Base-by-base conservation (phyloP, 2,113 vertebrate species). In the Egretta garzetta region DNA sequence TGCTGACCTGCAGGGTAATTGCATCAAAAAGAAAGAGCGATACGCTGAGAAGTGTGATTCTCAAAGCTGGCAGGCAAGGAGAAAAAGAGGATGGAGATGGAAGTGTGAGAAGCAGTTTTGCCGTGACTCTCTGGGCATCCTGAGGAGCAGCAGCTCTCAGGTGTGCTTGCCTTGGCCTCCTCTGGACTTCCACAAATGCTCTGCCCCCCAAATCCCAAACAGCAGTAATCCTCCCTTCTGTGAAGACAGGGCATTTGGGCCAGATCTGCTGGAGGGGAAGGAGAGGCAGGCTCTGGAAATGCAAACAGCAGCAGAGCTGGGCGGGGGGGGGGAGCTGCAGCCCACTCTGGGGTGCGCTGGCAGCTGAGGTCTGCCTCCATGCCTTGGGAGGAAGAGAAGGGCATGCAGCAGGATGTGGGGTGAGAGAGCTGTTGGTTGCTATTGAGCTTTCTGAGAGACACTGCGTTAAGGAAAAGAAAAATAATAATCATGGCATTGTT, bases 91-190 rank as follows among this genome's bases (percentile, higher is more conserved):
- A 20, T 21, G 23, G 39, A 83, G 20, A 55, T 24, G 18, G 17
- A 7, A 4, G 1, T n/a, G 39, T 28, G 50, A 77, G 33, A 82
- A 89, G 18, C 14, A 52, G 33, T 41, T 72, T 41, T 86, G 32
- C 10, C 0, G 0, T 17, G 8, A 70, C 4, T 24, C 35, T 58
- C 24, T 5, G 1, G 15, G 17, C 39, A n/a, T n/a, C 32, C 27
- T 37, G 21, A 12, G 20, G 20, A 63, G 41, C 52, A 72, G 5
- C 37, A 86, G 6, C 26, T 75, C 41, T 75, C 43, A 10, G 21
- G 2, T 55, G 11, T 4, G 2, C 12, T 49, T 86, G 43, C 20
- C 47, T 75, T 92, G 47, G 18, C 28, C 59, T 26, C 21, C 33
- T 20, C 17, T 12, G 5, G 20, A 7, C 3, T 76, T 22, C 49